These are phyloP conservation scores for Acronicta aceris DNA, from an alignment of 2,888 invertebrate genomes.

Conservation along the genomic window DNA sequence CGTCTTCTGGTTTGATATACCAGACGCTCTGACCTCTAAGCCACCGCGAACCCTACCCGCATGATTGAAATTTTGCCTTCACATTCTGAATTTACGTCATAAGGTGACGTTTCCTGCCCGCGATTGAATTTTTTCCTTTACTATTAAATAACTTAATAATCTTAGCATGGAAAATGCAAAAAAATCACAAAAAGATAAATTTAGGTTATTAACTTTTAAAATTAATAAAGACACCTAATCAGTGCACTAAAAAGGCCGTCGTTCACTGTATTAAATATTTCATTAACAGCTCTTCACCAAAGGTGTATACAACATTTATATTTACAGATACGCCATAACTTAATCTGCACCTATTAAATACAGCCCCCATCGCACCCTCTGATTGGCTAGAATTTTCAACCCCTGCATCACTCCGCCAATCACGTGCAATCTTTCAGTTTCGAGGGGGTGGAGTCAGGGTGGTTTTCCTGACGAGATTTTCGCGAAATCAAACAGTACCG, in stretches of 20 bases:
- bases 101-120: no score
- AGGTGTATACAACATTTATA: conserved; percentile 81
- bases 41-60: no score
- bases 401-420: conserved; percentile 80
- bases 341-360: conserved; percentile 86
- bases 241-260: conserved; percentile 37
- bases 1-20: no score
- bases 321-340: conserved; percentile 83
- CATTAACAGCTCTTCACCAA: conserved; percentile 74
- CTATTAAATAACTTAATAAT: no score
- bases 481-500: conserved; percentile 79
- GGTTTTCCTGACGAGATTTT: conserved; percentile 81
- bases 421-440: conserved; percentile 63
- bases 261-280: conserved; percentile 66
- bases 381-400: conserved; percentile 83
- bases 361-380: conserved; percentile 67
- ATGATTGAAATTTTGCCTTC: no score
- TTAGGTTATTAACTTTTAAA: no score
- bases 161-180: no score
- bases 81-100: no score
- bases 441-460: conserved; percentile 83
- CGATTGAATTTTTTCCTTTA: no score
- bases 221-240: conserved; percentile 22
- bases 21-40: no score
- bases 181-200: no score